Base-by-base conservation (phyloP, 1,140 invertebrate species). In the Trypoxylus dichotomus region DNA sequence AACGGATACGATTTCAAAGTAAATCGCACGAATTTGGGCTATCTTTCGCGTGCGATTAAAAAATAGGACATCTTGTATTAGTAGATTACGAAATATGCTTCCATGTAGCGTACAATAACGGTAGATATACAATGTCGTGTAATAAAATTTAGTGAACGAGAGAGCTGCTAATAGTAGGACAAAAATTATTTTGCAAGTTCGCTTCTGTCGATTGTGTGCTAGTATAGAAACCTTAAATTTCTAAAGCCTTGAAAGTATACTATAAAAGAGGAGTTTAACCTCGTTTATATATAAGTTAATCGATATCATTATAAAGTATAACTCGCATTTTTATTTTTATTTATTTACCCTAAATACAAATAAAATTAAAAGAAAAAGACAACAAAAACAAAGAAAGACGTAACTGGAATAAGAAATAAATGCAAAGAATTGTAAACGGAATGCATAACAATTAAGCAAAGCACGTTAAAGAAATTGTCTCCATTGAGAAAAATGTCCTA, bases 201-300 rank as follows among this genome's bases (percentile, higher is more conserved):
- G 60, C 60, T 63, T 27, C 60, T 63, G 25, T 63, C 60, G 60
- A 63, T 63, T 63, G 60, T 63, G 43, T 63, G 60, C 60, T 19
- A 63, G 10, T 63, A 63, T 63, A 63, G 60, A 63, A 63, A 63
- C 60, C 60, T 63, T 63, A 63, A 63, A 63, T 63, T 63, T 63
- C 60, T 63, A 63, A 63, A 63, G 60, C 60, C 60, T 63, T 63
- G 60, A 63, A 63, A 63, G 60, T 63, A 63, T 63, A 24, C 60
- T 63, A 63, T 63, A 63, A 27, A 27, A 63, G 60, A 21, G 25
- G 60, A 63, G 60, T 63, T 25, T 63, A 63, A 63, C 60, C 60
- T 63, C 60, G 25, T 63, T 63, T 11, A 19, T 27, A 63, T 27
- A 21, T 25, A 27, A 27, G n/a, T 63, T 63, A 63, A 63, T 63